Evolutionary conservation across 1,140 invertebrate species (phyloP).

Genomic region (Chlorops oryzae): DNA sequence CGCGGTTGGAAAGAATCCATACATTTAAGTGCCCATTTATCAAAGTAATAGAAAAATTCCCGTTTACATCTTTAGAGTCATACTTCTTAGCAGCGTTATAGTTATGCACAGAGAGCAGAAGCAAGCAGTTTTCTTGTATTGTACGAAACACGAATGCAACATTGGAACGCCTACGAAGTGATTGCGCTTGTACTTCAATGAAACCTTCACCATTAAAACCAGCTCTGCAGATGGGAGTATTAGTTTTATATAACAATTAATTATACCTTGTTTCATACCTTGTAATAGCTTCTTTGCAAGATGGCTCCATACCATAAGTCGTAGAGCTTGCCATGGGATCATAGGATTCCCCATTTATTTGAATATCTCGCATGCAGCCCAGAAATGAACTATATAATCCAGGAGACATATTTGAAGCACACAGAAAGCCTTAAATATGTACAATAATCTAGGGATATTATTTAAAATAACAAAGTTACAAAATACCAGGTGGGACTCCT

Average conservation of each 20-base stretch:
- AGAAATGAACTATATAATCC: constrained; percentile 59
- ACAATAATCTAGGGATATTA: not conserved
- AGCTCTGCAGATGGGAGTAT: too few relatives aligned
- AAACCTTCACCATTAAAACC: constrained; percentile 76
- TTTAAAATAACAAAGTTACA: constrained; percentile 5
- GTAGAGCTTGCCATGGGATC: constrained; percentile 56
- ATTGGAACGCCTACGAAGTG: constrained; percentile 58
- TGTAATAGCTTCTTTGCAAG: constrained; percentile 56
- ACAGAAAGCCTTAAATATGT: constrained; percentile 27
- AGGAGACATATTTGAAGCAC: constrained; percentile 41
- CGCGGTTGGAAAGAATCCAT: constrained; percentile 59
- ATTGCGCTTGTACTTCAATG: constrained; percentile 63
- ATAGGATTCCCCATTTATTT: constrained; percentile 60
- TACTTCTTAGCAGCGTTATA: constrained; percentile 51
- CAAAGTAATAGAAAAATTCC: constrained; percentile 64
- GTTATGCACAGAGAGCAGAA: constrained; percentile 67
- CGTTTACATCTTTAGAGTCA: constrained; percentile 46
- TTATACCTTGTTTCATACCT: constrained; percentile 51
- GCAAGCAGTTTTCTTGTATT: constrained; percentile 59
- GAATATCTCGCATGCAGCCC: constrained; percentile 75
- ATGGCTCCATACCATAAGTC: constrained; percentile 69
- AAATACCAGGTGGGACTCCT: constrained; percentile 68
- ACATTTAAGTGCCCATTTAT: constrained; percentile 60
- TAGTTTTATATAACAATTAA: too few relatives aligned
- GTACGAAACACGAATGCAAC: constrained; percentile 77